Percentiles rank a stretch among this genome's conserved stretches.
These are phyloP conservation scores for Pseudochaenichthys georgianus DNA, from an alignment of 2,797 vertebrate species.

Conservation along the genomic window DNA sequence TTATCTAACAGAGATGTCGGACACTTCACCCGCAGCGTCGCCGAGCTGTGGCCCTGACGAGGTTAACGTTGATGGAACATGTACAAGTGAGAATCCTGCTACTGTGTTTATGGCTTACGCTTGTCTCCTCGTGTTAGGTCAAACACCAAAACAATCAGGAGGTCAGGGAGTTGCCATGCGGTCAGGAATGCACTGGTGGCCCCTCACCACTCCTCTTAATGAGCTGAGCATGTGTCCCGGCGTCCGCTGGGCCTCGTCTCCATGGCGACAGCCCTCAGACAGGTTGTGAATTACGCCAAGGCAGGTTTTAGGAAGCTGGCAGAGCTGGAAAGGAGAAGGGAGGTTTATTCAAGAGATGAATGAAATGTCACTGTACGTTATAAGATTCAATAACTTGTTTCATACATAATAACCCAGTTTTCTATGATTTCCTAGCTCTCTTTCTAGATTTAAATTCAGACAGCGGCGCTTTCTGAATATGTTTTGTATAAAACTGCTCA, in stretches of 20 bases:
- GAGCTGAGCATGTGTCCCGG: slow-evolving; percentile 66
- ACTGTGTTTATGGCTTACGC: slow-evolving; percentile 28
- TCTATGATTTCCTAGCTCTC: slow-evolving; percentile 1
- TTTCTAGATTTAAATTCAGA: neutral
- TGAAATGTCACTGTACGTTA: slow-evolving; percentile 11
- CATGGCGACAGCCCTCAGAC: slow-evolving; percentile 39
- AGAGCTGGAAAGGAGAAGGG: slow-evolving; percentile 20
- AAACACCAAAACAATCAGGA: slow-evolving; percentile 53
- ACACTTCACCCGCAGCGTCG: slow-evolving; percentile 49
- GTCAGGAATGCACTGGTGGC: slow-evolving; percentile 65
- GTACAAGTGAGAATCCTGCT: slow-evolving; percentile 80
- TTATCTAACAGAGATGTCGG: slow-evolving; percentile 75
- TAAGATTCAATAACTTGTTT: slow-evolving; percentile 6
- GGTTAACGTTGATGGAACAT: slow-evolving; percentile 71
- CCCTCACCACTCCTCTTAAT: slow-evolving; percentile 66
- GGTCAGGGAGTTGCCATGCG: slow-evolving; percentile 58
- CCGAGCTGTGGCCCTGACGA: slow-evolving; percentile 76
- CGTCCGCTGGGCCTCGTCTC: slow-evolving; percentile 52
- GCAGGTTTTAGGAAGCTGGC: slow-evolving; percentile 36
- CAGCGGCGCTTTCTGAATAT: neutral
- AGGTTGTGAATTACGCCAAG: slow-evolving; percentile 45
- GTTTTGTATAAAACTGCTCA: too few species aligned
- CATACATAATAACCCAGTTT: neutral
- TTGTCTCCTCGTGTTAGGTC: slow-evolving; percentile 57
- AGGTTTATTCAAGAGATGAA: slow-evolving; percentile 30